A percentile compares a stretch with the other conserved stretches of the same genome.
These are phyloP conservation scores for Halictus ligatus DNA, from an alignment of 2,888 invertebrate species.

Conservation along the genomic window DNA sequence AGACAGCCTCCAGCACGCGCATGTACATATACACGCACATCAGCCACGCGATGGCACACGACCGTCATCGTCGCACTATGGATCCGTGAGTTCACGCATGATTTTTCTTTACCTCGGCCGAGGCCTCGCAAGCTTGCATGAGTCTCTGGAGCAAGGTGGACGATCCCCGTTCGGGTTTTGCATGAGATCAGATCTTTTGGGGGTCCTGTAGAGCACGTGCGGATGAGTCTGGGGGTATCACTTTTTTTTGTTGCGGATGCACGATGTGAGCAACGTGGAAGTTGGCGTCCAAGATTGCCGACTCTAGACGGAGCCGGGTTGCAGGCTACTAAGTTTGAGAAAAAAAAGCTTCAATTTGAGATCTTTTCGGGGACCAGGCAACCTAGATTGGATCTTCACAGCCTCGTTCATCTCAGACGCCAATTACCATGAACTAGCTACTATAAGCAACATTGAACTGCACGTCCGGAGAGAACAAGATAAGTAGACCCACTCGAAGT, in stretches of 20 bases:
- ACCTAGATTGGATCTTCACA: too few species aligned
- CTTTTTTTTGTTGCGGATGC: background rate
- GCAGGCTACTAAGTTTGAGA: background rate
- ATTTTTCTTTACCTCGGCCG: background rate
- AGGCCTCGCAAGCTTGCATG: background rate
- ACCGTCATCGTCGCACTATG: background rate
- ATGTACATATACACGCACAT: background rate
- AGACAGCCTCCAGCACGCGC: conserved; percentile 11
- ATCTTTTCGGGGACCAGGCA: too few species aligned
- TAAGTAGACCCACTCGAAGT: background rate
- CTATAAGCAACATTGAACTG: background rate
- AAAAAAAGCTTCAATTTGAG: background rate
- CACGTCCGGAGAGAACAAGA: background rate
- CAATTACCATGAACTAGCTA: background rate
- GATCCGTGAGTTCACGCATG: conserved; percentile 15
- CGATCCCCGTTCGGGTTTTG: background rate
- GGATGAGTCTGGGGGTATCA: background rate
- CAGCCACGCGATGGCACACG: conserved; percentile 2
- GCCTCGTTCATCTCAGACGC: background rate
- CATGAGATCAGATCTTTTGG: background rate
- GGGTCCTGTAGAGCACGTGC: background rate
- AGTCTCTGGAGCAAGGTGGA: background rate
- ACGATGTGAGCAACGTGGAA: background rate
- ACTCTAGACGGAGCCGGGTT: background rate
- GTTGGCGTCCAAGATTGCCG: background rate